Evolutionary conservation across 2,797 vertebrate species (phyloP), one percentile per base, ranked within the genome.

Genomic region (Gadopsis marmoratus): DNA sequence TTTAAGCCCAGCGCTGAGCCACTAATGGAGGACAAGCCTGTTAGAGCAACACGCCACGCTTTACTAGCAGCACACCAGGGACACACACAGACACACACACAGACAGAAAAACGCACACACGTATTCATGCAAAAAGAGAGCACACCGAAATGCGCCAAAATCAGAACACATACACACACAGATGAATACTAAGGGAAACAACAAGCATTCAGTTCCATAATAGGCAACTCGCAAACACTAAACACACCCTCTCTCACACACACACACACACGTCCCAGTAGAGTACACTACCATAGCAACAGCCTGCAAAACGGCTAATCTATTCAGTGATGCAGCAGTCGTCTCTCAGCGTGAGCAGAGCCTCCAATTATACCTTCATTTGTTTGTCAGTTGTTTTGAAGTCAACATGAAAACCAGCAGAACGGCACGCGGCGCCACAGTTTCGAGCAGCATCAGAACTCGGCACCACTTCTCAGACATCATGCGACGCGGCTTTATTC

Each of bases 21-120:
- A 82, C 90, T 93, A 93, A 94, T 93, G 90, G 93, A 91, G 86
- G 87, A 93, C 84, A 92, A 93, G 91, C 84, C 87, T 93, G 91
- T 91, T 93, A 93, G 81, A 91, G 90, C 79, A 89, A 92, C 91
- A 93, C 66, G 74, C 89, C 87, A 91, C 51, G 71, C 87, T 90
- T 87, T 91, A 84, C 79, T 61, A 85, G 79, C 76, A 85, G 81
- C 83, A 87, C 87, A 80, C 86, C 67, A 83, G 85, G 88, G 86
- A 92, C 77, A 78, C 78, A 69, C 74, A 72, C 79, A 48, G 65
- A 75, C 73, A 81, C 26, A 76, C n/a, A 73, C 47, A 79, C 80
- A 76, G 9, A 74, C 29, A 73, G 9, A 71, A 53, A 79, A 41
- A 65, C 68, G 19, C 59, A 68, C 69, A 35, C 21, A 68, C 1